Evolutionary conservation across 1,140 invertebrate genomes (phyloP).

Genomic region (Conus ventricosus): DNA sequence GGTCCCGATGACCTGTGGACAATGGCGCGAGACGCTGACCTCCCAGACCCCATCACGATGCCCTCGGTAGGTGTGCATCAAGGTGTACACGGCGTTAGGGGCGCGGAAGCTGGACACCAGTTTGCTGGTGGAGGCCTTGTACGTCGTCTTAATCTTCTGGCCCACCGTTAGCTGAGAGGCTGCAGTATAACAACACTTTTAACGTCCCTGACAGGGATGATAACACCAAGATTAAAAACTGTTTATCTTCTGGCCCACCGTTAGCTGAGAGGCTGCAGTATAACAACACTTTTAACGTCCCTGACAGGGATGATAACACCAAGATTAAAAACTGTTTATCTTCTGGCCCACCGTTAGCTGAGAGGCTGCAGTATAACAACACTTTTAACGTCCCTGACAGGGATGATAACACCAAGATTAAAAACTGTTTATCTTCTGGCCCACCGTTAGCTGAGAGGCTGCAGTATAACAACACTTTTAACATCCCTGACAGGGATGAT

Average conservation of each 20-base stretch:
- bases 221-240: too few species aligned
- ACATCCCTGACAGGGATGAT: too few species aligned
- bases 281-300: too few species aligned
- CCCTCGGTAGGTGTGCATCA: conserved; percentile 90
- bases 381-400: too few species aligned
- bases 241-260: conserved; percentile 86
- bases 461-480: conserved; percentile 21
- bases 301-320: too few species aligned
- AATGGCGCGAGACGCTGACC: conserved; percentile 86
- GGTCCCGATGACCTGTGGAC: conserved; percentile 85
- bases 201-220: too few species aligned
- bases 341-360: conserved; percentile 84
- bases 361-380: conserved; percentile 69
- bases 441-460: conserved; percentile 80
- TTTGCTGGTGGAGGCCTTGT: conserved; percentile 95
- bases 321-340: too few species aligned
- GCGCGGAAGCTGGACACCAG: conserved; percentile 98
- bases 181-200: conserved; percentile 27
- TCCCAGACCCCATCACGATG: conserved; percentile 99
- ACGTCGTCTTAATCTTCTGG: conserved; percentile 93
- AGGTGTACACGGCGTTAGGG: conserved; percentile 84
- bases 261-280: conserved; percentile 77
- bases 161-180: conserved; percentile 80
- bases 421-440: conserved; percentile 91
- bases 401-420: too few species aligned